Conservation (phyloP, 2,113 vertebrate species). For the Monopterus albus region DNA sequence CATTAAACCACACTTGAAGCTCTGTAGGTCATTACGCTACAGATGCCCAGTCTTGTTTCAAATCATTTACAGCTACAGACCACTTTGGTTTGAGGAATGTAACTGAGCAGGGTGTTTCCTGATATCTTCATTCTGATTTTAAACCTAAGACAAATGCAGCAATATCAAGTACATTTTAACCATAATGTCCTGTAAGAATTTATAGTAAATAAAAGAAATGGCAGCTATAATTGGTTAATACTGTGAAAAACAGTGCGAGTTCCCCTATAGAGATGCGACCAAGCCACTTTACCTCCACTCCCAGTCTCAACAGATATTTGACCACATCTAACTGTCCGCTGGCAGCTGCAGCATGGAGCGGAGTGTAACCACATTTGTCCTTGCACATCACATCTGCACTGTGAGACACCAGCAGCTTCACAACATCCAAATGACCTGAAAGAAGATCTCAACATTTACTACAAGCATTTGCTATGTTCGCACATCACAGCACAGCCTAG, state of each 20-base stretch:
- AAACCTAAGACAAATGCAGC: neutral
- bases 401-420: slow-evolving; percentile 91
- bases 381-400: slow-evolving; percentile 89
- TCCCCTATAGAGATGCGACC: neutral
- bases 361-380: slow-evolving; percentile 92
- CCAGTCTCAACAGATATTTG: slow-evolving; percentile 88
- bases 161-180: neutral
- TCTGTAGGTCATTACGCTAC: no score
- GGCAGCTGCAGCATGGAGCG: slow-evolving; percentile 92
- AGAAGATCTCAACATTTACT: slow-evolving; percentile 20
- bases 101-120: no score
- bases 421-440: slow-evolving; percentile 92
- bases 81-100: neutral
- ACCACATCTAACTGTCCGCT: slow-evolving; percentile 91
- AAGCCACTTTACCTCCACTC: slow-evolving; percentile 86
- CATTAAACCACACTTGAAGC: no score
- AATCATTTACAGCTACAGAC: no score
- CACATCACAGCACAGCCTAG: neutral
- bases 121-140: neutral
- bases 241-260: neutral
- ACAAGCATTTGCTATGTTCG: neutral
- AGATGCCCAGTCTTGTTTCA: no score
- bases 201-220: neutral
- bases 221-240: neutral
- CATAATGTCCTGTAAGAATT: neutral